Evolutionary conservation across 1,140 invertebrate species (phyloP), one percentile per base, ranked within the genome.

Genomic region (Neelides sp.): DNA sequence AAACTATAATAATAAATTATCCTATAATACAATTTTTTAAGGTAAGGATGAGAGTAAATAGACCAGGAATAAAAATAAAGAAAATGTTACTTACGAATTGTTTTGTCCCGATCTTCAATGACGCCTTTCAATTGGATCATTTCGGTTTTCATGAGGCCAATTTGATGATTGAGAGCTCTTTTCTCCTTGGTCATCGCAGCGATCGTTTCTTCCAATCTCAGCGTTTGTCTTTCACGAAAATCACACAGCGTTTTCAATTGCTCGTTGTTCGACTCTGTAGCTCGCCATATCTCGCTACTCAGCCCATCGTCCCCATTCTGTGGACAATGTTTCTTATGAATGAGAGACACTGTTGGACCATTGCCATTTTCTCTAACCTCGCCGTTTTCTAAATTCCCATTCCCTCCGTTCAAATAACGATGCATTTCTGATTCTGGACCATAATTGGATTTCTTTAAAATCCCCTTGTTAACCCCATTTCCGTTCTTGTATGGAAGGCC

Each of bases 121-220:
- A 36, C 23, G 19, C 17, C 30, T 39, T 61, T 55, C 55, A 57
- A 55, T 15, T 55, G 40, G 2, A 49, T 40, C 55, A 57, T 51
- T 48, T 61, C 59, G 12, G 55, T 47, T 48, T 54, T 55, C 52
- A 61, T 54, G 1, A 61, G 35, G 2, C 51, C 59, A 42, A 57
- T 42, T 44, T 61, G 52, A 44, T 61, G 59, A 40, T 54, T 54
- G 2, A 61, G 34, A 8, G 40, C 45, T 24, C 59, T n/a, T 27
- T 61, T 61, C n/a, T 61, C 59, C 35, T 61, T 61, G 4, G 43
- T 23, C 12, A 52, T 24, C 3, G 41, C 26, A n/a, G 24, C 44
- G 8, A 55, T 40, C 7, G 26, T 30, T 40, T 57, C 49, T 36
- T 61, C 55, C 17, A 32, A 12, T 30, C 47, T 17, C 3, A 49